Evolutionary conservation across 2,797 vertebrate genomes (phyloP).

Genomic region (Catostomus latipinnis): DNA sequence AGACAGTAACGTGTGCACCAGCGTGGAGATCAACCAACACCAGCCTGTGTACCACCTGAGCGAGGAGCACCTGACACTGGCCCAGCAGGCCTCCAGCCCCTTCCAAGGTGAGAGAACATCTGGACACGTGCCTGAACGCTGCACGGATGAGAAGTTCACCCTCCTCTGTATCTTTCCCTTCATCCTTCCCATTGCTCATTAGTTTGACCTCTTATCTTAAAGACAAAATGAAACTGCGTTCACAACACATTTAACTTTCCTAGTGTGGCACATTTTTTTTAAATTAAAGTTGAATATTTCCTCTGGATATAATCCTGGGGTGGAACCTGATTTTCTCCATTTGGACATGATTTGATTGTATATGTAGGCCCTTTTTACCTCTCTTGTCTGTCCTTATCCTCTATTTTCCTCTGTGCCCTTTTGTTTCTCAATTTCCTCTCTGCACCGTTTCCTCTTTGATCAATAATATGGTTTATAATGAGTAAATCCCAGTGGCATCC

Average conservation of each 20-base stretch:
- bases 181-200: no score
- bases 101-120: constrained; percentile 87
- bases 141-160: no score
- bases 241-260: no score
- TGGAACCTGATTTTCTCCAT: no score
- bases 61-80: constrained; percentile 92
- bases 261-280: no score
- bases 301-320: no score
- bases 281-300: no score
- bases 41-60: constrained; percentile 95
- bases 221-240: no score
- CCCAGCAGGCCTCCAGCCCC: constrained; percentile 93
- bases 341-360: no score
- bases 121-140: constrained; percentile 36
- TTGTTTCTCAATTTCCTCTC: not conserved
- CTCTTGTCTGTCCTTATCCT: not conserved
- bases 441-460: not conserved
- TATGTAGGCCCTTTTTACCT: not conserved
- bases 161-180: no score
- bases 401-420: not conserved
- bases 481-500: not conserved
- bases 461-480: constrained; percentile 12
- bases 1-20: constrained; percentile 98
- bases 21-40: constrained; percentile 99
- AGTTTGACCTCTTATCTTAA: no score